Conservation (phyloP, 2,113 vertebrate genomes). For the Willisornis vidua region DNA sequence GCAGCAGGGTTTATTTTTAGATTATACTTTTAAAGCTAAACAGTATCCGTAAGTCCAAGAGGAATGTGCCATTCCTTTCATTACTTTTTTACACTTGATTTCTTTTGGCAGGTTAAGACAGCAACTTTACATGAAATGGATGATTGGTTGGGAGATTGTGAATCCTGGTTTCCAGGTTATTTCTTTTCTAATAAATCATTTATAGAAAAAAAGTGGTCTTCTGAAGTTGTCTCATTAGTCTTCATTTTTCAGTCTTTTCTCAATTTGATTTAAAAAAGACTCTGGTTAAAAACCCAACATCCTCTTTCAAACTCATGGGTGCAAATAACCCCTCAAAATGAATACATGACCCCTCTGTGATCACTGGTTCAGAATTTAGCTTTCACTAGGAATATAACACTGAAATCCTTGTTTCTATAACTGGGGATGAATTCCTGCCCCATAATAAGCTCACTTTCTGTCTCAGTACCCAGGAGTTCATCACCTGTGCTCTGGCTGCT, state of each 20-base stretch:
- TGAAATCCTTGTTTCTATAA: background rate
- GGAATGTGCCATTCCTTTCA: constrained; percentile 51
- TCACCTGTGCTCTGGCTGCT: background rate
- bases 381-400: background rate
- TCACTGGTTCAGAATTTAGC: background rate
- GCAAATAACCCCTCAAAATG: background rate
- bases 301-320: background rate
- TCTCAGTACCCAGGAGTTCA: background rate
- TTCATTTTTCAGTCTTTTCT: constrained; percentile 23
- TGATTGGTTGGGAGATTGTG: constrained; percentile 49
- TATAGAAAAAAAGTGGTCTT: constrained; percentile 34
- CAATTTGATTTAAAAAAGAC: constrained; percentile 8
- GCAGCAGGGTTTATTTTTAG: constrained; percentile 47
- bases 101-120: constrained; percentile 60
- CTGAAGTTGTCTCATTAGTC: constrained; percentile 40
- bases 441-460: background rate
- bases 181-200: constrained; percentile 61
- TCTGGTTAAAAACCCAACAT: background rate
- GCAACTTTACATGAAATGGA: constrained; percentile 51
- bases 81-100: constrained; percentile 65
- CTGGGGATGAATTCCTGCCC: background rate
- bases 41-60: constrained; percentile 34
- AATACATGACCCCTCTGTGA: background rate
- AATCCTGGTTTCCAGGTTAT: constrained; percentile 59
- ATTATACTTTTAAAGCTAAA: constrained; percentile 55